Percentiles rank a stretch among this genome's conserved stretches.
Evolutionary conservation across 2,797 vertebrate species (phyloP).

Genomic region (Pseudochirops cupreus): DNA sequence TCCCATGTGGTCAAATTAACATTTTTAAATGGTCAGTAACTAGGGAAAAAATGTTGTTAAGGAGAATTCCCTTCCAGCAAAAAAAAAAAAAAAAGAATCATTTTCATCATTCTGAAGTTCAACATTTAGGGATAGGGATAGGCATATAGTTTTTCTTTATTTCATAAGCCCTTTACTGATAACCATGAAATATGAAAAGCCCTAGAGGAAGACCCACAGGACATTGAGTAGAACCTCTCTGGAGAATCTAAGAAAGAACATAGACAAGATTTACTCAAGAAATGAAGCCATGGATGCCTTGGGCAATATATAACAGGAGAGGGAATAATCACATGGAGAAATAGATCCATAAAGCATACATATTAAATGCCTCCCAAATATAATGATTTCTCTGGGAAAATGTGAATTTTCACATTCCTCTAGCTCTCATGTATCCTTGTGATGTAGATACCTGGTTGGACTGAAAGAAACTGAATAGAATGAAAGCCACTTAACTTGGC

Average conservation of each 20-base stretch:
- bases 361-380: slow-evolving; percentile 54
- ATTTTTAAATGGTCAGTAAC: not conserved
- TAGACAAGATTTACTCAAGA: not conserved
- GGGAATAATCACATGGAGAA: not conserved
- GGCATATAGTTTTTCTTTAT: slow-evolving; percentile 30
- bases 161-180: not conserved
- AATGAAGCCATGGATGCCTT: not conserved
- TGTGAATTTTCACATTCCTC: slow-evolving; percentile 13
- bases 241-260: not conserved
- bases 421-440: not conserved
- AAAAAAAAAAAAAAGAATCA: slow-evolving; percentile 1
- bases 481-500: slow-evolving; percentile 61
- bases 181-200: not conserved
- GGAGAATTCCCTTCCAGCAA: not conserved
- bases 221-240: not conserved
- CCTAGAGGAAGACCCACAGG: not conserved
- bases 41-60: slow-evolving; percentile 1
- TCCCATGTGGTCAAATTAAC: not conserved
- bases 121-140: slow-evolving; percentile 8
- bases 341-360: slow-evolving; percentile 6
- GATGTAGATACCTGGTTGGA: slow-evolving; percentile 17
- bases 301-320: not conserved
- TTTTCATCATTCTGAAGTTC: slow-evolving; percentile 24
- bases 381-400: slow-evolving; percentile 30
- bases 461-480: slow-evolving; percentile 36